Evolutionary conservation across 2,113 vertebrate genomes (phyloP), one percentile per base, ranked within the genome.

Genomic region (Hyaena hyaena): DNA sequence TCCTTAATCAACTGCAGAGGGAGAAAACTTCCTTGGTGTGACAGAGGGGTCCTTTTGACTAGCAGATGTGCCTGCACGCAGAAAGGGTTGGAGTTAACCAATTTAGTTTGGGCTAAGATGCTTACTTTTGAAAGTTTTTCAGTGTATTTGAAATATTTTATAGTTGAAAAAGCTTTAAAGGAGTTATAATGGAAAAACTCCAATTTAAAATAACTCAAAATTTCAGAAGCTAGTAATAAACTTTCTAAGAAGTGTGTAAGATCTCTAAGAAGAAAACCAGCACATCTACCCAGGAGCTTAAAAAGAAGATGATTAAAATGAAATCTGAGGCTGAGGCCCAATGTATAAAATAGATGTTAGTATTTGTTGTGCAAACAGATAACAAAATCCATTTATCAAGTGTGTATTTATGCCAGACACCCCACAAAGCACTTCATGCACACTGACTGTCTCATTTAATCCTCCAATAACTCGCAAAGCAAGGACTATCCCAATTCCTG

Each of bases 261-360:
- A 81, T 71, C 35, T 71, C 65, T 24, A 45, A 90, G 96, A 97
- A 83, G 93, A 94, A 97, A 96, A 53, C 90, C 94, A 97, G 97
- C 89, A 76, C 58, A 89, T 24, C 73, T 80, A 63, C 28, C 12
- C 33, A 74, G 79, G 9, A 92, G 94, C 65, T 89, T 96, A 35
- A 85, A 66, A 66, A 94, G 50, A 90, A 80, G n/a, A 77, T 39
- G 11, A 15, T 73, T 74, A 76, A 88, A 91, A 79, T 39, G 83
- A 88, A 92, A 86, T 74, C 90, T 93, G 68, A 48, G 23, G 9
- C 87, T 53, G 65, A 92, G 63, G 55, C 53, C 58, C 63, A 15
- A 31, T 26, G 63, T 77, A 74, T 79, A 88, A 77, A 93, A 73
- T 96, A 96, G 73, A 93, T 35, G 66, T 85, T 82, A 55, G 73